Base-by-base conservation (phyloP, 2,113 vertebrate genomes). In the Anhinga anhinga region DNA sequence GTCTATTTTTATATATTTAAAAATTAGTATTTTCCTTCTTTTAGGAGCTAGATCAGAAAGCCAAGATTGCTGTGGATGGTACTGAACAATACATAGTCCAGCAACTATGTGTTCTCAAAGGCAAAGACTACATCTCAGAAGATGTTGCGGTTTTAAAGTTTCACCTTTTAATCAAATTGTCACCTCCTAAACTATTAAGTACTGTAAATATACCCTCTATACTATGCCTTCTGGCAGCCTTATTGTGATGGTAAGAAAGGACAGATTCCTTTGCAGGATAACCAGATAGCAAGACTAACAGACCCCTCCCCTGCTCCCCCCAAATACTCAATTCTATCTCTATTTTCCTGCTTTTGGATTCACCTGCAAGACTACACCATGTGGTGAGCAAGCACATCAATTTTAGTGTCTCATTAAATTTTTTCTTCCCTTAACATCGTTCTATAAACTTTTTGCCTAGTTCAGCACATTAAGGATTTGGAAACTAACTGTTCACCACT, bases 391-490 rank as follows among this genome's bases (percentile, higher is more conserved):
- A 45, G n/a, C 59, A 85, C 63, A 38, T 55, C 47, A 25, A 22
- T 53, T 87, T 50, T 30, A 59, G 12, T 2, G 4, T 23, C 81
- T 88, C 52, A 16, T 26, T 91, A 87, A 9, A 30, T 91, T 74
- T 81, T 62, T 78, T 82, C 89, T 59, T 62, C 61, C 90, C 76
- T 96, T 85, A 97, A 97, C 36, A 23, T 52, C 22, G 34, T 52
- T 97, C 80, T 90, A 89, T 87, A 92, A 96, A 93, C 85, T 72
- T 96, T 98, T 97, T 97, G 94, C 97, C 96, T 95, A 94, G 86
- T 88, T 76, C 86, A 97, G 97, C 96, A 96, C 85, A 92, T 93
- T 65, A 95, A 97, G 95, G 94, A 96, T 97, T 97, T 97, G 95
- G 95, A 98, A 97, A 96, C 73, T 91, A 93, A 97, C 92, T 81